Evolutionary conservation across 2,113 vertebrate species (phyloP).

Genomic region (Malurus alboscapulatus): DNA sequence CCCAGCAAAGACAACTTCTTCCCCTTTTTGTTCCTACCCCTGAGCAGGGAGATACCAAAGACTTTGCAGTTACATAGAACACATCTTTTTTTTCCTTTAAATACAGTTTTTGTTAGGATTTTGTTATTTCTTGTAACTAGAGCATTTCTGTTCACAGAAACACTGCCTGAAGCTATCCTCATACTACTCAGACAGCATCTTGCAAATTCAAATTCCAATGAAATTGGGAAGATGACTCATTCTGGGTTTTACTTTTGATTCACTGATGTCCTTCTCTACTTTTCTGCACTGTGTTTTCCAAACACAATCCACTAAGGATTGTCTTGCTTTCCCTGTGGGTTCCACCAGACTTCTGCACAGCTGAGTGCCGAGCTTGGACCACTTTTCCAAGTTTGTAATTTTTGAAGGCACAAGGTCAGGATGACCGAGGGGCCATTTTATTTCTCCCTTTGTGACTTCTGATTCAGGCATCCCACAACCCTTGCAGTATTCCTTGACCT

Average conservation of each 20-base stretch:
- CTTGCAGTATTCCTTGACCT: neutral
- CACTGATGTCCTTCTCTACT: neutral
- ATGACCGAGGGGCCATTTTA: neutral
- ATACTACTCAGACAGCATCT: neutral
- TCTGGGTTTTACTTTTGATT: neutral
- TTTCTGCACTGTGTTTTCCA: neutral
- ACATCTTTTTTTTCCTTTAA: neutral
- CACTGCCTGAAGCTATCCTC: neutral
- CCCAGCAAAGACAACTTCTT: neutral
- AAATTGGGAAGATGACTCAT: neutral
- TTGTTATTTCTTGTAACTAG: neutral
- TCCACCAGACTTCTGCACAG: neutral
- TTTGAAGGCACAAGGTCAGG: neutral
- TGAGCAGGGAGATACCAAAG: neutral
- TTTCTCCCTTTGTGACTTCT: neutral
- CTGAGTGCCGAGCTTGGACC: neutral
- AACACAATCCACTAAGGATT: neutral
- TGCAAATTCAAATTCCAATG: neutral
- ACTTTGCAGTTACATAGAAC: neutral
- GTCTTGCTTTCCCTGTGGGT: neutral
- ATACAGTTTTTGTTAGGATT: neutral
- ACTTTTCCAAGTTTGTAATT: neutral
- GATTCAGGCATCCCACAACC: neutral
- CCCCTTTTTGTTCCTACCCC: neutral
- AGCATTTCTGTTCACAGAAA: neutral